Percentiles rank a stretch among this genome's conserved stretches.
Evolutionary conservation across 2,113 vertebrate species (phyloP).

Genomic region (Mungos mungo): DNA sequence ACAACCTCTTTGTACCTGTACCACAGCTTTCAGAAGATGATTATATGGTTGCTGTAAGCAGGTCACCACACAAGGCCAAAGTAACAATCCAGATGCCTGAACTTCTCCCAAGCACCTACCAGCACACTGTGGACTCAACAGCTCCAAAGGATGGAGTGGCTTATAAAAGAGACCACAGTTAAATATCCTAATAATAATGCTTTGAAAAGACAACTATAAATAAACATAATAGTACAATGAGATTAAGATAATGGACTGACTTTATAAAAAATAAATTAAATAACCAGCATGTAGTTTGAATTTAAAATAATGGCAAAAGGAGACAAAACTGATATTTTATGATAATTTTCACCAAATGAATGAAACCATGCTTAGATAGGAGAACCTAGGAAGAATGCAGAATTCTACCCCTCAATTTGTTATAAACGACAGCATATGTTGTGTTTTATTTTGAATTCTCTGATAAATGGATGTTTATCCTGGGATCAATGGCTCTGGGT

Average conservation of each 20-base stretch:
- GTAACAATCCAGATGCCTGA: background rate
- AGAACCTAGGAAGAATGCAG: slow-evolving; percentile 47
- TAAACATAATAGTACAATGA: background rate
- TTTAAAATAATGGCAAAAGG: slow-evolving; percentile 37
- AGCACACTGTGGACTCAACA: background rate
- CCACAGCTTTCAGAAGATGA: slow-evolving; percentile 49
- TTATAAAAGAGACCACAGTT: slow-evolving; percentile 18
- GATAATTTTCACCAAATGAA: slow-evolving; percentile 59
- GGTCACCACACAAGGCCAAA: slow-evolving; percentile 56
- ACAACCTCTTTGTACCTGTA: slow-evolving; percentile 44
- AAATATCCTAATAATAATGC: background rate
- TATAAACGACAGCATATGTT: slow-evolving; percentile 74
- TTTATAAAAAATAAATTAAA: slow-evolving; percentile 23
- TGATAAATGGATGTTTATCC: slow-evolving; percentile 81
- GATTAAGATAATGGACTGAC: background rate
- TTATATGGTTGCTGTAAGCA: slow-evolving; percentile 39
- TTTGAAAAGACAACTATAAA: background rate
- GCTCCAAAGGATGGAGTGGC: background rate
- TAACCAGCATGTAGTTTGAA: slow-evolving; percentile 43
- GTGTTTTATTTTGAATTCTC: slow-evolving; percentile 81
- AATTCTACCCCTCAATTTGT: slow-evolving; percentile 70
- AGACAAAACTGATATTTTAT: slow-evolving; percentile 53
- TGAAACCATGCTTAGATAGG: background rate
- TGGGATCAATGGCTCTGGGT: slow-evolving; percentile 75
- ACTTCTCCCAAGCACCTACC: background rate